A percentile compares a stretch with the other conserved stretches of the same genome.
phyloP scores from a whole-genome alignment of 2,113 vertebrate species.

The Nesogale talazaci region DNA sequence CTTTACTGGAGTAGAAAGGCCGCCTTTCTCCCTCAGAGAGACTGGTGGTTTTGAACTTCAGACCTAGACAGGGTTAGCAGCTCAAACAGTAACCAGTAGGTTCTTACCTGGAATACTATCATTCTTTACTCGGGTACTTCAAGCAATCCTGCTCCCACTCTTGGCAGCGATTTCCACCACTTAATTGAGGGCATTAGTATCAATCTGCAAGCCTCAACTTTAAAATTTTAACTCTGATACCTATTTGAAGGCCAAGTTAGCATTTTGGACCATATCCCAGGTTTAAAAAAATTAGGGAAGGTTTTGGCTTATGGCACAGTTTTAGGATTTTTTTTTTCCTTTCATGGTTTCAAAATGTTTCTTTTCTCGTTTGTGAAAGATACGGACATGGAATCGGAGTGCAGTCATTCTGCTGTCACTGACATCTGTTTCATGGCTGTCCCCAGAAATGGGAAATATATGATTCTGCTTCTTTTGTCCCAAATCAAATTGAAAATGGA shows the following conservation, averaged over 20 bases:
- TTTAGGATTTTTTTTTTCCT: background rate
- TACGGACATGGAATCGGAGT: background rate
- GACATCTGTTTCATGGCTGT: conserved; percentile 33
- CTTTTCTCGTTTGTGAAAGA: background rate
- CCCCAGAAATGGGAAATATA: background rate
- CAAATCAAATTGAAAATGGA: conserved; percentile 64
- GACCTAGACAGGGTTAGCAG: too few relatives aligned
- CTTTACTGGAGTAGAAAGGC: too few relatives aligned
- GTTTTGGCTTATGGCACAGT: background rate
- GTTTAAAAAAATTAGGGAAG: too few relatives aligned
- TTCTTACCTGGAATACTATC: too few relatives aligned
- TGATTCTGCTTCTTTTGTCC: conserved; percentile 51
- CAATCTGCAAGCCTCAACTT: background rate
- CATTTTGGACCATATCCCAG: background rate
- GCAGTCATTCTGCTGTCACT: background rate
- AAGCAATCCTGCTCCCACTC: accelerated
- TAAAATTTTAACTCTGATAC: background rate
- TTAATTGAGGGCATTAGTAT: background rate
- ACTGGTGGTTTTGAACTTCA: too few relatives aligned
- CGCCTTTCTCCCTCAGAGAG: too few relatives aligned
- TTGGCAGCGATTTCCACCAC: background rate
- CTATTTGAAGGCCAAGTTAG: background rate
- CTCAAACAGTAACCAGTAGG: too few relatives aligned
- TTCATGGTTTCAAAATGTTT: background rate
- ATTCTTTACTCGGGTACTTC: background rate